phyloP scores from a whole-genome alignment of 2,113 vertebrate species.

The Formicarius rufipectus region DNA sequence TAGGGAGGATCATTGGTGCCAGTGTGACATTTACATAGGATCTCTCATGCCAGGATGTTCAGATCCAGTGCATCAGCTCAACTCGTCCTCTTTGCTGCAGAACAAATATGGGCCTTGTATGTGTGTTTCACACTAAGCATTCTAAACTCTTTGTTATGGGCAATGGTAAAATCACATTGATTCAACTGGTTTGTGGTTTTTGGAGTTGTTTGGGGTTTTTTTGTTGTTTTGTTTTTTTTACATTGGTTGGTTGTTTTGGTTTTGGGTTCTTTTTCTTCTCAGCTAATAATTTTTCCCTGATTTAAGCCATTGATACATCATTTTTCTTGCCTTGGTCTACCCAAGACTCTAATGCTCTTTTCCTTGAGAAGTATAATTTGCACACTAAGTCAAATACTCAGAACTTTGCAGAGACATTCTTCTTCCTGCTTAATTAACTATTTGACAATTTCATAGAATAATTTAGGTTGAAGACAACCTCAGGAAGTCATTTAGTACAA shows the following conservation, averaged over 20 bases:
- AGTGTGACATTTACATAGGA: neutral
- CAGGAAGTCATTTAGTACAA: neutral
- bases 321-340: neutral
- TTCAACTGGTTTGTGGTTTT: neutral
- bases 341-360: neutral
- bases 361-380: neutral
- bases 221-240: neutral
- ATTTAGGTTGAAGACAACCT: neutral
- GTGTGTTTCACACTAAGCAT: neutral
- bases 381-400: neutral
- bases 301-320: neutral
- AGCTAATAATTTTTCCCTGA: neutral
- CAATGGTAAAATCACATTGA: neutral
- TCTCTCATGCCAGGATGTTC: neutral
- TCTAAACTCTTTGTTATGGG: neutral
- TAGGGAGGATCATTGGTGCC: neutral
- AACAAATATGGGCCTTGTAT: neutral
- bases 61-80: neutral
- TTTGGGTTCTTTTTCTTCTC: rapidly evolving
- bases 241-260: neutral
- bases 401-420: neutral
- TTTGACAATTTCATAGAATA: neutral
- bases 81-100: neutral
- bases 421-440: neutral
- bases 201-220: neutral